These are phyloP conservation scores for Spizella passerina DNA, from an alignment of 2,797 vertebrate species.

Conservation along the genomic window DNA sequence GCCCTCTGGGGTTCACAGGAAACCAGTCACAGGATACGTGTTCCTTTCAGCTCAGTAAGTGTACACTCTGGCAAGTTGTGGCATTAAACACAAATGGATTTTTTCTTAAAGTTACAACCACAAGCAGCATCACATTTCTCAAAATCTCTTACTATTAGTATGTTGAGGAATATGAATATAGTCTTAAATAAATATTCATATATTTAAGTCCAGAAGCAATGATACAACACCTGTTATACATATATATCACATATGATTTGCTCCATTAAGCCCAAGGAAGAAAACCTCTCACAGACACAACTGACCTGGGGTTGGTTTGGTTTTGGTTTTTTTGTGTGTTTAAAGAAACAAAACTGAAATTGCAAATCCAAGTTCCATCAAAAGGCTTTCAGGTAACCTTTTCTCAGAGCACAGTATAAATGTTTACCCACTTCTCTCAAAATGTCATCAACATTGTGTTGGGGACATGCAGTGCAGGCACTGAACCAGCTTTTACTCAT, in stretches of 20 bases:
- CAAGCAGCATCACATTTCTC: not conserved
- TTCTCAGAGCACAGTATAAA: conserved; percentile 11
- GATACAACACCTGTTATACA: not conserved
- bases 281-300: not conserved
- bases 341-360: not conserved
- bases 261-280: not conserved
- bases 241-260: not conserved
- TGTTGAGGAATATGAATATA: not conserved
- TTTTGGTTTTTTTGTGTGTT: not conserved
- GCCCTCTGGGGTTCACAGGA: not conserved
- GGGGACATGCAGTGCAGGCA: not conserved
- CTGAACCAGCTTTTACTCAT: not conserved
- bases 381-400: conserved; percentile 28
- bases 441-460: not conserved
- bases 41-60: not conserved
- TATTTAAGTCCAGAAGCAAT: not conserved
- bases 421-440: conserved; percentile 3
- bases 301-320: not conserved
- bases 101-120: not conserved
- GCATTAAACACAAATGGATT: not conserved
- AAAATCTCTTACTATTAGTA: not conserved
- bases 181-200: not conserved
- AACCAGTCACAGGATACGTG: conserved; percentile 22
- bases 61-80: not conserved
- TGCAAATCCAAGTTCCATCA: not conserved